These are phyloP conservation scores for Dolichallabes microphthalmus DNA, from an alignment of 2,113 vertebrate genomes.

Conservation along the genomic window DNA sequence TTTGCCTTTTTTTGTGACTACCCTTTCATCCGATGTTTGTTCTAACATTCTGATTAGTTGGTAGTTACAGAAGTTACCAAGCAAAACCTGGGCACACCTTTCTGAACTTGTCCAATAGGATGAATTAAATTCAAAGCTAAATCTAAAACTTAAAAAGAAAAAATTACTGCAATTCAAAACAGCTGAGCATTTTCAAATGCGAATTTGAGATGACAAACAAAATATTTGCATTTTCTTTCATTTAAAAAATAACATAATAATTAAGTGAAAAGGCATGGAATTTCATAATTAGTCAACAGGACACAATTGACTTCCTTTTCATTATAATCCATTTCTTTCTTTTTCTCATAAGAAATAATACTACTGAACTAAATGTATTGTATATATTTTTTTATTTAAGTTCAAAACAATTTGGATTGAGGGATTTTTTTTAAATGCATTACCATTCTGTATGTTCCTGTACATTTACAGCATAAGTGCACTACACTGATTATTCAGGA, in stretches of 20 bases:
- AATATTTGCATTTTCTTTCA: neutral
- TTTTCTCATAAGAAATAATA: neutral
- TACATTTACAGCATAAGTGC: neutral
- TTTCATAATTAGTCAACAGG: neutral
- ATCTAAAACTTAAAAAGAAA: neutral
- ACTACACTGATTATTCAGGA: too few relatives aligned
- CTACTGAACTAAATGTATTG: neutral
- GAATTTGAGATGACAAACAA: neutral
- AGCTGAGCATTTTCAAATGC: neutral
- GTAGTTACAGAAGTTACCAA: neutral
- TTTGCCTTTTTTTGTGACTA: neutral
- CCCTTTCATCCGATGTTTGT: neutral
- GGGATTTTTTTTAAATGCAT: neutral
- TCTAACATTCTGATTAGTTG: neutral
- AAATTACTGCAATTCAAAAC: neutral
- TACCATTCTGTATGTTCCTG: neutral
- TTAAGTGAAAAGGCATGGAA: neutral
- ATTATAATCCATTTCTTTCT: neutral
- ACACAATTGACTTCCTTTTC: neutral
- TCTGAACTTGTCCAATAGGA: neutral
- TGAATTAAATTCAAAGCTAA: neutral
- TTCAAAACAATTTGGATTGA: neutral
- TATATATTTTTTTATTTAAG: too few relatives aligned
- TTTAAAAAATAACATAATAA: neutral
- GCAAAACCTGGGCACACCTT: neutral